Evolutionary conservation across 2,113 vertebrate species (phyloP).

Genomic region (Leucoraja erinaceus): DNA sequence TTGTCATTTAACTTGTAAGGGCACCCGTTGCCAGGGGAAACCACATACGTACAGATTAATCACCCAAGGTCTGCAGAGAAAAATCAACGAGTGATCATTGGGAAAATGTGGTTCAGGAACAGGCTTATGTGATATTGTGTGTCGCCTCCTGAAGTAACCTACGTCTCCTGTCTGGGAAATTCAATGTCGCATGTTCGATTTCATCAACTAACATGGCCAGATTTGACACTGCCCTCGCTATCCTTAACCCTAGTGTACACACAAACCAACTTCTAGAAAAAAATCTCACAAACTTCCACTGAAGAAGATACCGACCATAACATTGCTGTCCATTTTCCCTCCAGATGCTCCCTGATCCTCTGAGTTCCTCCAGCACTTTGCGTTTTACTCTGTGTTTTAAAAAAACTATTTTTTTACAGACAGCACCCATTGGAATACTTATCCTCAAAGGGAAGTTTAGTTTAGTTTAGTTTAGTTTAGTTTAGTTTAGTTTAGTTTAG

Average conservation of each 20-base stretch:
- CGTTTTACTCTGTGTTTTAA: no score
- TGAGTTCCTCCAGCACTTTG: no score
- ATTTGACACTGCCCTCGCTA: not conserved
- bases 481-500: no score
- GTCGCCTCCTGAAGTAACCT: not conserved
- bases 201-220: not conserved
- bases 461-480: no score
- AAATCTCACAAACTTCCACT: no score
- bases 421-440: no score
- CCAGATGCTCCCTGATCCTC: no score
- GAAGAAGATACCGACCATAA: no score
- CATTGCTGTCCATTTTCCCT: no score
- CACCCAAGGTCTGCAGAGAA: not conserved
- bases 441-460: no score
- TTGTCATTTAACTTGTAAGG: not conserved
- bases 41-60: not conserved
- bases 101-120: not conserved
- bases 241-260: not conserved
- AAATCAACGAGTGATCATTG: not conserved
- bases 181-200: not conserved
- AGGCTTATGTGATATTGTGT: not conserved
- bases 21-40: conserved; percentile 19
- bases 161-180: not conserved
- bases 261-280: not conserved
- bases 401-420: no score